Conservation (phyloP, 1,140 invertebrate genomes). For the Diorhabda sublineata region DNA sequence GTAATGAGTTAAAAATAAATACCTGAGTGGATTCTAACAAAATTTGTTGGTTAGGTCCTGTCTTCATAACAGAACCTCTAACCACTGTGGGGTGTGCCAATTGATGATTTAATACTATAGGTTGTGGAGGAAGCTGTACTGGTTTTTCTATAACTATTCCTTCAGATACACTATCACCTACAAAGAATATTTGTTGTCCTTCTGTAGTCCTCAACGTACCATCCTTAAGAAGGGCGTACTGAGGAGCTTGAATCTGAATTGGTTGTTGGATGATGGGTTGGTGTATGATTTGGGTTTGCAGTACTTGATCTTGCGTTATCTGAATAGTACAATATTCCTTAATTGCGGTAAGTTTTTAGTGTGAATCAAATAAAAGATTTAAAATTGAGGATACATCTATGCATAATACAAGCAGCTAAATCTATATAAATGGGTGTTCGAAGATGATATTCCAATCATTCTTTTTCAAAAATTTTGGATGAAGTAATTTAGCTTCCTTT, state of each 20-base stretch:
- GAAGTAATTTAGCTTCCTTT: too few relatives aligned
- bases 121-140: conserved; percentile 25
- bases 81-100: conserved; percentile 12
- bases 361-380: too few relatives aligned
- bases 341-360: too few relatives aligned
- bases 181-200: conserved; percentile 6
- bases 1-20: neutral
- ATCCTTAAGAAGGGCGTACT: conserved; percentile 8
- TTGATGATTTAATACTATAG: conserved; percentile 38
- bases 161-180: neutral
- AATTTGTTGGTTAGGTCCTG: neutral
- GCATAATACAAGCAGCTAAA: too few relatives aligned
- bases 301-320: neutral
- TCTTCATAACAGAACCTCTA: conserved; percentile 3
- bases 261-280: conserved; percentile 3
- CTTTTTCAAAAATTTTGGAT: too few relatives aligned
- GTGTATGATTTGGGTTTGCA: neutral
- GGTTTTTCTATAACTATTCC: conserved; percentile 16
- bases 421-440: too few relatives aligned
- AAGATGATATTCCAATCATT: too few relatives aligned
- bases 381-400: too few relatives aligned
- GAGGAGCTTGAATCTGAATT: neutral
- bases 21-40: conserved; percentile 9
- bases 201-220: neutral
- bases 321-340: too few relatives aligned